Base-by-base conservation (phyloP, 2,888 invertebrate genomes). In the Spialia ferax region DNA sequence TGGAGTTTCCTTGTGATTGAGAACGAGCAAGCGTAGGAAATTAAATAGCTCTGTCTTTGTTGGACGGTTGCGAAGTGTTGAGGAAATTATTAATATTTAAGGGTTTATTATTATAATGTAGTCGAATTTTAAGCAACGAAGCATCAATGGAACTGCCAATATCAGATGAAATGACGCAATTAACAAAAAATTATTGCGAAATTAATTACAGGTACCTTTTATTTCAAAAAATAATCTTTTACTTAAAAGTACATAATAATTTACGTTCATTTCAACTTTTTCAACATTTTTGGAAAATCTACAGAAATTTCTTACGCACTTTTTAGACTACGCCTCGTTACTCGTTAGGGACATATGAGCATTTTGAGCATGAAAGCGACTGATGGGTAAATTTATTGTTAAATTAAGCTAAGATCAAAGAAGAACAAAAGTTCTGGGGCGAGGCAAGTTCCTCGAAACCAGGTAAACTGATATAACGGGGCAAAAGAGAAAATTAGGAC, bases 61-160 rank as follows among this genome's bases (percentile, higher is more conserved):
- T 64, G 48, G 56, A 18, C 45, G 22, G 32, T 45, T 57, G 23
- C 48, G 48, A 35, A 48, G 48, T 57, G 56, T 57, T 57, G 64
- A 48, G 56, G 55, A n/a, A 2, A 42, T 32, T 7, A 64, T 57
- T 64, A 64, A n/a, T n/a, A n/a, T 48, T 48, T 64, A 57, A 64
- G 64, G 56, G 48, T 57, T 48, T 57, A 57, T 56, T 64, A n/a
- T n/a, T 18, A 26, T 48, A 62, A n/a, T 22, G 45, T 35, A 22
- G 32, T 20, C 32, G 32, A 64, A 57, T 57, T 56, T 63, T 20
- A 45, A 29, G 29, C 55, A 63, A 26, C 10, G 26, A 45, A 29
- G 29, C 55, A 63, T 42, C 10, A 45, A 8, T 26, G 62, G 38
- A 45, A 42, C 18, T 45, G 63, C 13, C 35, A 22, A 20, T 38